Conservation (phyloP, 2,888 invertebrate genomes). For the Caenorhabditis macrosperma region DNA sequence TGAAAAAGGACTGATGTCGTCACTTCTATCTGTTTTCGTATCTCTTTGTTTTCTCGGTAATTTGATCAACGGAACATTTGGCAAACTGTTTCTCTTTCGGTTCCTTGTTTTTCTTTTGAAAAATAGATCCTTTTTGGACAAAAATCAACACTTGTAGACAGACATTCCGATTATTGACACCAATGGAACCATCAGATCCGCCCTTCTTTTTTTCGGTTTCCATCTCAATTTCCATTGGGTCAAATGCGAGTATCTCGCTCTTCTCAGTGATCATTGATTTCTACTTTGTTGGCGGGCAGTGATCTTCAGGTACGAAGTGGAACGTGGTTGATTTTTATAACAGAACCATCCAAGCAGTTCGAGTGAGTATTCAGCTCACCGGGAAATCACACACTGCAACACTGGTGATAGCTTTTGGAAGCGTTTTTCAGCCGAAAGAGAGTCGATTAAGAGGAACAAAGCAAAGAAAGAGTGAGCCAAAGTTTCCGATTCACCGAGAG, state of each 20-base stretch:
- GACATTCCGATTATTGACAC: neutral
- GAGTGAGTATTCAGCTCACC: no score
- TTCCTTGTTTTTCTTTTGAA: constrained; percentile 10
- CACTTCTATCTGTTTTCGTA: neutral
- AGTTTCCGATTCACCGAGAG: neutral
- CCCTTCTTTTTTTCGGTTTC: no score
- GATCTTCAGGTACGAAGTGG: no score
- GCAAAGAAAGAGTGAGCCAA: neutral
- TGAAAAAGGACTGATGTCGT: neutral
- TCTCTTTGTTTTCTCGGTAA: constrained; percentile 11
- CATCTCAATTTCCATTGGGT: no score
- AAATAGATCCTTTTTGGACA: neutral
- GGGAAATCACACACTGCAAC: no score
- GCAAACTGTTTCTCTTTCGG: constrained; percentile 42
- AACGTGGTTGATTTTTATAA: no score
- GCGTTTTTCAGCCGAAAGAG: neutral
- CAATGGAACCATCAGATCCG: neutral
- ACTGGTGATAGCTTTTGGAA: no score
- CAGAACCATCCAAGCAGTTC: no score
- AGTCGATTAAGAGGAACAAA: neutral
- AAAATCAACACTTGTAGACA: neutral
- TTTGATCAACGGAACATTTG: constrained; percentile 43
- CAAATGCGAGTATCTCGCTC: no score
- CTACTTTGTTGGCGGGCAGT: no score
- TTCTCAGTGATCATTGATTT: no score